Evolutionary conservation across 2,797 vertebrate genomes (phyloP).

Genomic region (Cichlasoma orientale): DNA sequence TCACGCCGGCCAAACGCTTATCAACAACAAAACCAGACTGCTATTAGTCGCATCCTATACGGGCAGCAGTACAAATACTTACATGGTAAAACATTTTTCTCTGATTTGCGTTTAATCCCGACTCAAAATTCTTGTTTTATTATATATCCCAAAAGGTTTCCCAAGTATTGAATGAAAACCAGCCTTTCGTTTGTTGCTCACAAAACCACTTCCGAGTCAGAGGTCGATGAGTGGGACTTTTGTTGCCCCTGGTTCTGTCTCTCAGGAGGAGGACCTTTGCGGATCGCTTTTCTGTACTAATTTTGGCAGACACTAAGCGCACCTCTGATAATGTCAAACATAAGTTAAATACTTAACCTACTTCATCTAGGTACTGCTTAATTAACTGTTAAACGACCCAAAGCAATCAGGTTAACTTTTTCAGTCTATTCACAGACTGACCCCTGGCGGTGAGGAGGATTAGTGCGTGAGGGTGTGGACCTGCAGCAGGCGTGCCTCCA

Average conservation of each 20-base stretch:
- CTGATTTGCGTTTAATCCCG: not conserved
- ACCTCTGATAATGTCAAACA: not conserved
- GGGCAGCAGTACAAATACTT: constrained; percentile 23
- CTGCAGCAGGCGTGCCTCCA: constrained; percentile 31
- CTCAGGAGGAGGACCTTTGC: not conserved
- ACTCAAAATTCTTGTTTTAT: not conserved
- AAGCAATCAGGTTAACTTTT: too few species aligned
- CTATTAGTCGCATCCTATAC: accelerated
- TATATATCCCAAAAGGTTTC: not conserved
- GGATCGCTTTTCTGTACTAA: not conserved
- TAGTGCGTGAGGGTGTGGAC: not conserved
- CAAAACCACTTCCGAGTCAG: constrained; percentile 48
- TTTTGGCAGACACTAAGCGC: not conserved
- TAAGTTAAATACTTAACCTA: not conserved
- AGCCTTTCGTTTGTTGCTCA: not conserved
- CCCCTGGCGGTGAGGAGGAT: constrained; percentile 34
- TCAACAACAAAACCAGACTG: not conserved
- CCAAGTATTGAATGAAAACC: not conserved
- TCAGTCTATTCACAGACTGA: not conserved
- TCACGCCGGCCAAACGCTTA: not conserved
- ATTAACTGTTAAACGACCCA: not conserved
- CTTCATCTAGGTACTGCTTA: not conserved
- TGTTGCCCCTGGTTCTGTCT: not conserved
- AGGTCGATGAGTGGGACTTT: accelerated
- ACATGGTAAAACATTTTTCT: constrained; percentile 81